Base-by-base conservation (phyloP, 2,113 vertebrate species). In the Deroptyus accipitrinus region DNA sequence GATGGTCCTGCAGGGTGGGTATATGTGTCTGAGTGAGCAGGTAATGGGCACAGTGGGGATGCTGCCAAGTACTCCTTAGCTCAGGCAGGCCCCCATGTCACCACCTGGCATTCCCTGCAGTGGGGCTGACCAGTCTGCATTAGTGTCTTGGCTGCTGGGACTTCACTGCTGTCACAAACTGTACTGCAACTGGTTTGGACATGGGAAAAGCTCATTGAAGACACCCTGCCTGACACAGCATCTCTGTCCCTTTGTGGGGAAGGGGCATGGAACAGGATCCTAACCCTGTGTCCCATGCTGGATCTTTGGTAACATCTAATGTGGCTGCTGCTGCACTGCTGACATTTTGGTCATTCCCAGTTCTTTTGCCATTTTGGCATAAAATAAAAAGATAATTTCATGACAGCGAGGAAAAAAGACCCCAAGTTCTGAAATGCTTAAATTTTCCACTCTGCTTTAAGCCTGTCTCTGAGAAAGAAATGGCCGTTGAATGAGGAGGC, bases 211-310 rank as follows among this genome's bases (percentile, higher is more conserved):
- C 55, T 78, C 13, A 3, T 24, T 37, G 69, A 16, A 72, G 75
- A 37, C 20, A 30, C 42, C 62, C 44, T n/a, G 52, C 41, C 78
- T 61, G 63, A 33, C 4, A 31, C 18, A 28, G 31, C 0, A 0
- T 27, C 69, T n/a, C 62, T 42, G 24, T 52, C 44, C 27, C 2
- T 2, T 85, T 1, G 0, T 52, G 64, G 81, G 64, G 61, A 48
- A 27, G 0, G 4, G 49, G 41, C 0, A 1, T 20, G 72, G 27
- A 35, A 61, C 37, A 17, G 0, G 0, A 49, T 59, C 64, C 46
- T 51, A 61, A 22, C 16, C 93, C 57, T 15, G 3, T 79, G 70
- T 5, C 37, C 42, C 12, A 8, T 0, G 3, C 7, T 79, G 66
- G 51, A n/a, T 68, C 79, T 82, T 25, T 54, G 35, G 25, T 67